A percentile compares a stretch with the other conserved stretches of the same genome.
These are phyloP conservation scores for Mactromeris polynyma DNA, from an alignment of 2,888 invertebrate species.

Conservation along the genomic window DNA sequence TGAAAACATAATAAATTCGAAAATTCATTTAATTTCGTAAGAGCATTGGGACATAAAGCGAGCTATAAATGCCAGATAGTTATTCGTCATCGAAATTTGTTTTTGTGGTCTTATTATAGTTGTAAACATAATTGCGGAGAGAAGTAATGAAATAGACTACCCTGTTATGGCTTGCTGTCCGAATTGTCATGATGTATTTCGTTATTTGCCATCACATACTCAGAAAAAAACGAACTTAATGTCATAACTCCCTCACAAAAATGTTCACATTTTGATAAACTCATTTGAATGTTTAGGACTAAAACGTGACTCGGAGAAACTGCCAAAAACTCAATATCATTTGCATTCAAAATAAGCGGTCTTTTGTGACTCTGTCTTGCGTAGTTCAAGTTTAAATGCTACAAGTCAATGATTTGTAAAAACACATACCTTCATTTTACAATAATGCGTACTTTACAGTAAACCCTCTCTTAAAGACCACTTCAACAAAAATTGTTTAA, in stretches of 20 bases:
- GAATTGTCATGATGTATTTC: not conserved
- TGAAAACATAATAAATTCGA: slow-evolving; percentile 1
- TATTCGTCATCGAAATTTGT: not conserved
- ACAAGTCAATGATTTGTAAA: no score
- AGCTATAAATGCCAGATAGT: not conserved
- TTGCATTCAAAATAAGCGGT: no score
- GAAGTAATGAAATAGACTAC: not conserved
- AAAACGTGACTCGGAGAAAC: no score
- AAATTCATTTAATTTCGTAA: slow-evolving; percentile 1
- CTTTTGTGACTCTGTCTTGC: no score
- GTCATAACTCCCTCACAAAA: not conserved
- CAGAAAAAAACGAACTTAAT: not conserved
- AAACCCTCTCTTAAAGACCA: no score
- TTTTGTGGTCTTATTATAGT: not conserved
- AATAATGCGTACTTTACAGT: no score
- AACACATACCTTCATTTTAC: no score
- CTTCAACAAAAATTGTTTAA: no score
- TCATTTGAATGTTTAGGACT: no score
- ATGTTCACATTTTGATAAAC: no score
- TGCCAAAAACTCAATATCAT: no score
- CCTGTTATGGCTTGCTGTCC: not conserved
- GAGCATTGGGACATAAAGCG: not conserved
- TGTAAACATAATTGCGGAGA: not conserved
- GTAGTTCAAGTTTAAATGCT: no score
- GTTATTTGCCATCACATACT: not conserved